Evolutionary conservation across 2,797 vertebrate species (phyloP).

Genomic region (Amblyraja radiata): DNA sequence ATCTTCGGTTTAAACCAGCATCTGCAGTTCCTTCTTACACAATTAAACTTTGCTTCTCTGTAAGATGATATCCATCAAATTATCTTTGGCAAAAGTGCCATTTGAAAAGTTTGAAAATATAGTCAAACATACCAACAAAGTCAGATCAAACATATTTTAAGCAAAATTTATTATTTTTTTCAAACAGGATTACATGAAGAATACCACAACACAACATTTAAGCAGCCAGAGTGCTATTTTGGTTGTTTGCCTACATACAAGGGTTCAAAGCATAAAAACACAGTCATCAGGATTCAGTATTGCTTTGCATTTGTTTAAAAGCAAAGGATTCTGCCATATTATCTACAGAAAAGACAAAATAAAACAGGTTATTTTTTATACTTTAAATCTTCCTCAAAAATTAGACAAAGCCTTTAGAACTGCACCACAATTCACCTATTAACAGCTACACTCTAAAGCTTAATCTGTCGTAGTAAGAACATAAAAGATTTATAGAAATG

Average conservation of each 20-base stretch:
- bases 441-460: slow-evolving; percentile 44
- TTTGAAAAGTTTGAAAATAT: not conserved
- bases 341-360: slow-evolving; percentile 42
- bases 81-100: not conserved
- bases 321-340: slow-evolving; percentile 42
- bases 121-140: not conserved
- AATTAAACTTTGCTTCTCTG: no score
- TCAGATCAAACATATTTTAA: slow-evolving; percentile 46
- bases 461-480: slow-evolving; percentile 54
- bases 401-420: slow-evolving; percentile 49
- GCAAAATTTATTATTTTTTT: slow-evolving; percentile 66
- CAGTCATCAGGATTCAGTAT: slow-evolving; percentile 53
- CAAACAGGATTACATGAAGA: slow-evolving; percentile 66
- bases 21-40: no score
- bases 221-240: slow-evolving; percentile 67
- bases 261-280: slow-evolving; percentile 51
- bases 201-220: slow-evolving; percentile 67
- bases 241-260: slow-evolving; percentile 59
- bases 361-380: slow-evolving; percentile 16
- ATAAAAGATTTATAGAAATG: slow-evolving; percentile 55
- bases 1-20: no score
- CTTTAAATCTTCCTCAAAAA: slow-evolving; percentile 46
- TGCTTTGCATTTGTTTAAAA: slow-evolving; percentile 48
- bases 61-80: not conserved
- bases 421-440: slow-evolving; percentile 43